Conservation (phyloP, 1,140 invertebrate species). For the Daktulosphaira vitifoliae region DNA sequence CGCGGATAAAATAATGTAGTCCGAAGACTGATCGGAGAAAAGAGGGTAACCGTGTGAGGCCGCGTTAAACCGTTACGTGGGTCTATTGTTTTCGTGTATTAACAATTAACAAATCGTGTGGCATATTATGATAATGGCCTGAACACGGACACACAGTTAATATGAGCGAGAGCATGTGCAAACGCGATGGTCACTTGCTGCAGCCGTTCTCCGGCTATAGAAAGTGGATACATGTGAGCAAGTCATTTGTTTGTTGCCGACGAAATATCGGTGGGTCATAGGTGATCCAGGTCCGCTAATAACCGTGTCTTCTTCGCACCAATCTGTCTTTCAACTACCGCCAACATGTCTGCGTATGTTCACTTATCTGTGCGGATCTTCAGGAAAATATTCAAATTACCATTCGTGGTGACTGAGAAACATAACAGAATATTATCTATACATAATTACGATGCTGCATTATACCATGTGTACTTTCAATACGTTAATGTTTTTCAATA, state of each 20-base stretch:
- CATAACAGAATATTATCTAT: too few relatives aligned
- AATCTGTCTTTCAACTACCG: background rate
- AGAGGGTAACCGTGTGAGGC: too few relatives aligned
- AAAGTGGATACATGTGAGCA: background rate
- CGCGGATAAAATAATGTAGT: too few relatives aligned
- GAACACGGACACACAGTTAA: too few relatives aligned
- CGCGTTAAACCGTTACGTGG: too few relatives aligned
- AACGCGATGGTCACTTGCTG: conserved; percentile 1
- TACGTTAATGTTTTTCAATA: too few relatives aligned
- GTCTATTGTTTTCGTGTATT: conserved; percentile 24
- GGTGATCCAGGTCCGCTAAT: conserved; percentile 7
- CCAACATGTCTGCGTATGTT: background rate
- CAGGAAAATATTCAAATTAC: too few relatives aligned
- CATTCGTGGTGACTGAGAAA: too few relatives aligned
- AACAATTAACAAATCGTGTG: conserved; percentile 26
- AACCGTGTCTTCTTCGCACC: conserved; percentile 26
- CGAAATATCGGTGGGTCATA: conserved; percentile 20
- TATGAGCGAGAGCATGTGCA: too few relatives aligned
- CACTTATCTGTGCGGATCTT: background rate
- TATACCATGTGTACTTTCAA: too few relatives aligned
- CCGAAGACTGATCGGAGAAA: too few relatives aligned
- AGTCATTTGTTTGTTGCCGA: conserved; percentile 22
- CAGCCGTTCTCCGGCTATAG: background rate
- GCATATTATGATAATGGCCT: background rate
- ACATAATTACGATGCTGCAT: too few relatives aligned